Evolutionary conservation across 2,113 vertebrate genomes (phyloP), one percentile per base, ranked within the genome.

Genomic region (Siniperca knerii): DNA sequence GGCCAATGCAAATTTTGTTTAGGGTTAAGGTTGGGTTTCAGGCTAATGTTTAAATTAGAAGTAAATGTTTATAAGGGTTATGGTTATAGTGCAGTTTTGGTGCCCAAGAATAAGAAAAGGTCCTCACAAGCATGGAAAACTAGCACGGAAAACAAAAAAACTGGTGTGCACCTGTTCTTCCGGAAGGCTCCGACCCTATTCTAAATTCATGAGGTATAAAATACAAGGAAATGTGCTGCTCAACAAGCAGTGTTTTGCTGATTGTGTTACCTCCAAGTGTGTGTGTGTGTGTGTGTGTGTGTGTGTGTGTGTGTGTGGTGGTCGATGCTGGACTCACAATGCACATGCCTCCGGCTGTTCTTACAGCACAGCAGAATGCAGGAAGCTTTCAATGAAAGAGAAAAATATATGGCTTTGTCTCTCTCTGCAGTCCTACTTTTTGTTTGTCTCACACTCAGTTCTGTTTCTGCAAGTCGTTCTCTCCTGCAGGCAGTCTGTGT

Each of bases 141-240:
- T 48, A 66, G 15, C n/a, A 37, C 57, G 13, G 8, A 29, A 44
- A 42, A 65, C 15, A 25, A 25, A 70, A 50, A 68, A 75, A 65
- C 74, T 35, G n/a, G 11, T n/a, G 8, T 57, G 46, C 46, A 69
- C 65, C 61, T 75, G 62, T 65, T 92, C 71, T 42, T 85, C 44
- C 70, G 71, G 73, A 74, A 86, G 66, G 25, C 65, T 66, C 52
- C 3, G 33, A 82, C 67, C 84, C 60, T 71, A 35, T 84, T 91
- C 67, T 72, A 72, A 88, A 90, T 88, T 90, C 85, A 90, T 88
- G 79, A 85, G 50, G 74, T 55, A 29, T 85, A 79, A 89, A 87
- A 90, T 69, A 77, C 73, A 84, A 81, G 73, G n/a, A 73, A 83
- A 86, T 75, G 29, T 71, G 72, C 84, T 70, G 76, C 81, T 81